phyloP scores from a whole-genome alignment of 1,140 invertebrate genomes.

The Eriocheir sinensis region DNA sequence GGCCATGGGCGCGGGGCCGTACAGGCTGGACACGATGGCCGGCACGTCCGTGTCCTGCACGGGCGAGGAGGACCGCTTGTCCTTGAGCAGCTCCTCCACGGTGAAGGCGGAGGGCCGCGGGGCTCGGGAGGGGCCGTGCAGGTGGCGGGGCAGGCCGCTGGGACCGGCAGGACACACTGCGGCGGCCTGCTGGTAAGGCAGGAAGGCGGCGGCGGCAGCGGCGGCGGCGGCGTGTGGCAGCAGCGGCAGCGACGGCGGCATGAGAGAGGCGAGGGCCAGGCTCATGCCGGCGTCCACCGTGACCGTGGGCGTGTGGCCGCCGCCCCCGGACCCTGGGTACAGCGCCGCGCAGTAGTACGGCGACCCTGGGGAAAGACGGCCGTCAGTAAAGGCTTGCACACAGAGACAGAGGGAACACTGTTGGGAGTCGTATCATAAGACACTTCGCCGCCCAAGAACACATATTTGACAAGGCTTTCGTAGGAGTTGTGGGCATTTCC shows the following conservation, averaged over 20 bases:
- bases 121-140: neutral
- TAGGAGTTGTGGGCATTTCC: too few species aligned
- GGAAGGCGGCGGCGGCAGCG: conserved; percentile 64
- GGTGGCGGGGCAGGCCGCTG: neutral
- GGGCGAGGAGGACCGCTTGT: conserved; percentile 40
- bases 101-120: conserved; percentile 68
- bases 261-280: conserved; percentile 78
- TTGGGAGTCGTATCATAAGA: too few species aligned
- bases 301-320: conserved; percentile 60
- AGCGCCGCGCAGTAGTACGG: conserved; percentile 61
- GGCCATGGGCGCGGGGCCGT: conserved; percentile 61
- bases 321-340: conserved; percentile 52
- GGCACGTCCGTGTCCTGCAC: conserved; percentile 30
- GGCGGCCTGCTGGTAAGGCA: conserved; percentile 79
- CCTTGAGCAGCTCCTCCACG: conserved; percentile 78
- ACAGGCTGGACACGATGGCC: conserved; percentile 73
- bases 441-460: too few species aligned
- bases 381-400: too few species aligned
- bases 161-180: neutral
- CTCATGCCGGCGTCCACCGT: conserved; percentile 60
- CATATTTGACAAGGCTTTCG: too few species aligned
- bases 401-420: too few species aligned
- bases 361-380: conserved; percentile 54
- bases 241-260: conserved; percentile 72
- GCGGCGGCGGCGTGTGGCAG: conserved; percentile 69